Conservation (phyloP, 1,140 invertebrate species). For the Leptopilina boulardi region DNA sequence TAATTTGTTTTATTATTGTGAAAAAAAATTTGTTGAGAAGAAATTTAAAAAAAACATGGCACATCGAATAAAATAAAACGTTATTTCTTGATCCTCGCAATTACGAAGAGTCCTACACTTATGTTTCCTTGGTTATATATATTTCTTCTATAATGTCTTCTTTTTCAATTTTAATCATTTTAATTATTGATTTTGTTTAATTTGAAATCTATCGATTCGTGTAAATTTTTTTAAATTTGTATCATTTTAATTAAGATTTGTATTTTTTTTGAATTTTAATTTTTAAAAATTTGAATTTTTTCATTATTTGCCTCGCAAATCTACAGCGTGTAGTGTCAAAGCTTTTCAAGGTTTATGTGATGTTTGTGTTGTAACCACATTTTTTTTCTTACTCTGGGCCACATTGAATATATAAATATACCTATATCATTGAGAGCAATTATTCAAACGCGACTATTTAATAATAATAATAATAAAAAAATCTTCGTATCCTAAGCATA, state of each 20-base stretch:
- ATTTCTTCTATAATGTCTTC: constrained; percentile 63
- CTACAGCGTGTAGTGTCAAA: constrained; percentile 3
- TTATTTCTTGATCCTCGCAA: constrained; percentile 40
- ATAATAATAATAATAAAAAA: too few relatives aligned
- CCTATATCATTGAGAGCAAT: background rate
- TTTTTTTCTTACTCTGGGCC: background rate
- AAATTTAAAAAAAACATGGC: constrained; percentile 5
- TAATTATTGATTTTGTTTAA: too few relatives aligned
- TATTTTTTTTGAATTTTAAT: too few relatives aligned
- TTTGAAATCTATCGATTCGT: too few relatives aligned
- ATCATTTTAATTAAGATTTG: too few relatives aligned
- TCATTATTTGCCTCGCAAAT: too few relatives aligned
- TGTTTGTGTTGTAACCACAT: constrained; percentile 1
- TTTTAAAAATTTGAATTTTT: too few relatives aligned
- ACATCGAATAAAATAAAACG: constrained; percentile 47
- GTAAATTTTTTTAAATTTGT: too few relatives aligned
- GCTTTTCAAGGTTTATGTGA: background rate
- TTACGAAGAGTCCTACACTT: constrained; percentile 58
- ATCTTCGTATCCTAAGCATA: background rate
- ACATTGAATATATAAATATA: too few relatives aligned
- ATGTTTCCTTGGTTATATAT: constrained; percentile 60
- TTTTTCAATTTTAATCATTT: background rate
- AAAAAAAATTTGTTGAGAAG: background rate
- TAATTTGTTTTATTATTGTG: background rate
- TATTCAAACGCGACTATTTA: constrained; percentile 9